These are phyloP conservation scores for Armadillidium nasatum DNA, from an alignment of 1,140 invertebrate genomes.

Conservation along the genomic window DNA sequence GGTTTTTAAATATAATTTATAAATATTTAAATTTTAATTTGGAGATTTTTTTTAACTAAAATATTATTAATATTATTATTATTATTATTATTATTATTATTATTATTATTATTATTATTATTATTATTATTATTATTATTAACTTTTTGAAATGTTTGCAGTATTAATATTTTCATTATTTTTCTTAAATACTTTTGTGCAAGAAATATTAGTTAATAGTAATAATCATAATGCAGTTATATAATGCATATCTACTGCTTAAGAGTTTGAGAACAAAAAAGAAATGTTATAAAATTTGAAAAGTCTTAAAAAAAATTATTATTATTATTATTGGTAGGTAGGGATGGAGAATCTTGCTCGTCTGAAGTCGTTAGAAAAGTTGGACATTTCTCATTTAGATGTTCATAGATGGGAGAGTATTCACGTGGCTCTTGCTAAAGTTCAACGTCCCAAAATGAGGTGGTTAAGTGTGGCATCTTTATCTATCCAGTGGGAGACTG, in stretches of 20 bases:
- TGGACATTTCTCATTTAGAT: conserved; percentile 65
- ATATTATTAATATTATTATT: not conserved
- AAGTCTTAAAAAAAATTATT: no score
- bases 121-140: not conserved
- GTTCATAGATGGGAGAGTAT: conserved; percentile 59
- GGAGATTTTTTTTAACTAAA: no score
- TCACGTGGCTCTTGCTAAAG: conserved; percentile 48
- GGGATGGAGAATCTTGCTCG: conserved; percentile 56
- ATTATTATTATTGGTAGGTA: conserved; percentile 13
- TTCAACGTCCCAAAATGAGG: conserved; percentile 47
- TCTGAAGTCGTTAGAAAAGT: conserved; percentile 54
- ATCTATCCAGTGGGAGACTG: conserved; percentile 58
- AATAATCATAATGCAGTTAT: no score
- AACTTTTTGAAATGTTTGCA: not conserved
- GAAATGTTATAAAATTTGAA: no score
- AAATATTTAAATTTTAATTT: no score
- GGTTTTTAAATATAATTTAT: no score
- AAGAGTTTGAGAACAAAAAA: no score
- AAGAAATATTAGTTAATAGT: no score
- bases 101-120: not conserved
- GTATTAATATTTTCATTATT: no score
- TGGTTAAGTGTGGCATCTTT: conserved; percentile 60
- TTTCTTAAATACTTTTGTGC: no score
- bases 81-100: not conserved
- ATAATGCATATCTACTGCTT: no score